These are phyloP conservation scores for Leptogaster cylindrica DNA, from an alignment of 2,888 invertebrate genomes.

Conservation along the genomic window DNA sequence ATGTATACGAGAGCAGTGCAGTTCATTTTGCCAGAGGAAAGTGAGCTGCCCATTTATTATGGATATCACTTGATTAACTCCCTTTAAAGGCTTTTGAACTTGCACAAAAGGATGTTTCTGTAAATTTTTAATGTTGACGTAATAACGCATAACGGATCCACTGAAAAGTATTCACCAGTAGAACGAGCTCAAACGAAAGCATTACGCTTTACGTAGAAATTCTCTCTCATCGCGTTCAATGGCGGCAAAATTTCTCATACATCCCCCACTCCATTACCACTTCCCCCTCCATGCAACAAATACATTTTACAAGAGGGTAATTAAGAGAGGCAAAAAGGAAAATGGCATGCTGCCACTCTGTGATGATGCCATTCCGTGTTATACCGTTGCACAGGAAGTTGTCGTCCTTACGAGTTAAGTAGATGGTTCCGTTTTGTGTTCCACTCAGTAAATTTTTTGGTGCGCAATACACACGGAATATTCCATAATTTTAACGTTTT, in stretches of 20 bases:
- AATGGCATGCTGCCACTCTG: not conserved
- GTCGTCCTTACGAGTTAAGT: not conserved
- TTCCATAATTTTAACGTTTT: no score
- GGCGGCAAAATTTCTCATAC: constrained; percentile 24
- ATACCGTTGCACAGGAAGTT: no score
- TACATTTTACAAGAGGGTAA: constrained; percentile 42
- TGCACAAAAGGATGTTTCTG: not conserved
- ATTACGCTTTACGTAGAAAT: not conserved
- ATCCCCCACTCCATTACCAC: no score
- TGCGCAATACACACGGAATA: no score
- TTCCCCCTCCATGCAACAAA: no score
- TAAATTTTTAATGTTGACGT: constrained; percentile 37
- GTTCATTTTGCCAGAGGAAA: not conserved
- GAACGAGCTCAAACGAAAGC: not conserved
- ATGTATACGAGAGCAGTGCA: not conserved
- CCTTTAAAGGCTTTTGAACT: not conserved
- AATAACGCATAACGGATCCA: constrained; percentile 21
- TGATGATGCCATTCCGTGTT: no score
- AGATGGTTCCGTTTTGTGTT: not conserved
- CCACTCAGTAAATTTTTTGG: not conserved
- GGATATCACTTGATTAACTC: constrained; percentile 42
- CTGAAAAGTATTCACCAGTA: constrained; percentile 11
- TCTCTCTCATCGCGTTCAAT: not conserved
- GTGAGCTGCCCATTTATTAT: constrained; percentile 36
- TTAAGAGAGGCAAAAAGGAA: constrained; percentile 36